Base-by-base conservation (phyloP, 2,113 vertebrate species). In the Anhinga anhinga region DNA sequence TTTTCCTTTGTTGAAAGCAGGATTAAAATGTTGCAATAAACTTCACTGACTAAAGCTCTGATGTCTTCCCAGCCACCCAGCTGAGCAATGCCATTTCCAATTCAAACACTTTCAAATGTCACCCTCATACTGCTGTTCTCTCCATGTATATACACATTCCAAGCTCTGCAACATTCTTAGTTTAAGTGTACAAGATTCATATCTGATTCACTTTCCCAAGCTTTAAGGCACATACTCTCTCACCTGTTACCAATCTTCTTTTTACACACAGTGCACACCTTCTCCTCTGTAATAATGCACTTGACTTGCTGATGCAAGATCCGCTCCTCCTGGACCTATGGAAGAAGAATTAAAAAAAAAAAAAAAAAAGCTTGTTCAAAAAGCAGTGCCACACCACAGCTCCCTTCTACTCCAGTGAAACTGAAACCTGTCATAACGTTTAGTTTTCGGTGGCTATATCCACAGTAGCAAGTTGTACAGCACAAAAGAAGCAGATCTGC, bases 181-280 rank as follows among this genome's bases (percentile, higher is more conserved):
- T 79, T 85, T 56, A 90, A 95, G 45, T 20, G 27, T 63, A 56
- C 16, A 23, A 76, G 14, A 79, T 56, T 27, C n/a, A 19, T 29
- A 88, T 30, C 66, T 56, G 14, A 70, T 50, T 62, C 27, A 27
- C 15, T 63, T 92, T 27, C 76, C 44, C 58, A 85, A 73, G 58
- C 32, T 66, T 63, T 70, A 70, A 49, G 27, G 14, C 17, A 65
- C 9, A 50, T 15, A 9, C 4, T 73, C 67, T 93, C 98, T 96
- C 95, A 99, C 99, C 99, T 99, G 98, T 99, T 99, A 74, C 99
- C 99, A 55, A 99, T 99, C 96, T 99, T 99, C 98, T 99, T 99
- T 98, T 99, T 99, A 95, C 99, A 99, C 36, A 99, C 99, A 95
- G 98, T 98, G 98, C 99, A 99, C 96, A 99, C 99, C 93, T 99